A percentile compares a stretch with the other conserved stretches of the same genome.
These are phyloP conservation scores for Torymus tubicola DNA, from an alignment of 2,888 invertebrate species.

Conservation along the genomic window DNA sequence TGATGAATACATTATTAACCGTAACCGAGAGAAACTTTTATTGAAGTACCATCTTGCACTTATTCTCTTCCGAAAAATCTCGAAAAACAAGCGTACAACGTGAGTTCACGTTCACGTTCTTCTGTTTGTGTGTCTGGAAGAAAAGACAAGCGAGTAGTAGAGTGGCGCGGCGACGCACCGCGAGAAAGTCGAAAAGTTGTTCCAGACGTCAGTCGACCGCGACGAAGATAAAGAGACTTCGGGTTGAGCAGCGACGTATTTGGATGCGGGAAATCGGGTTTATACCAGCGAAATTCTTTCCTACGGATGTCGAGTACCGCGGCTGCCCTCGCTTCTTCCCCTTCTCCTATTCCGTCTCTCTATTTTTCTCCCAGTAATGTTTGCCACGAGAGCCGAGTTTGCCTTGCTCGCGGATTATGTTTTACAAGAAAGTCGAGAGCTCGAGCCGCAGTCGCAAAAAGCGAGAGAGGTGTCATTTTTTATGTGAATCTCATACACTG, in stretches of 20 bases:
- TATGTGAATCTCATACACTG: not conserved
- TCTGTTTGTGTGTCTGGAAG: not conserved
- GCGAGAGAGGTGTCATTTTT: constrained; percentile 39
- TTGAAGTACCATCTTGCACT: no score
- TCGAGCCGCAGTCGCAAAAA: not conserved
- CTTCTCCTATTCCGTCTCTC: not conserved
- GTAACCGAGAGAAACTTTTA: no score
- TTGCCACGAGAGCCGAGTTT: constrained; percentile 23
- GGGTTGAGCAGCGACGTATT: constrained; percentile 35
- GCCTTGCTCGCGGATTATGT: constrained; percentile 44
- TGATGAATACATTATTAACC: no score
- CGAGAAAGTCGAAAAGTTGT: constrained; percentile 42
- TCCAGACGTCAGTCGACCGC: constrained; percentile 43
- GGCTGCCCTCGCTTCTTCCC: not conserved
- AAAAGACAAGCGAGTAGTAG: constrained; percentile 16
- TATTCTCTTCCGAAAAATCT: no score
- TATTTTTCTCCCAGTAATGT: constrained; percentile 11
- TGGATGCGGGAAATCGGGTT: constrained; percentile 23
- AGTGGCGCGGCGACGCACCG: not conserved
- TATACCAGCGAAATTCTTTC: constrained; percentile 17
- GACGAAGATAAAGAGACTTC: constrained; percentile 48
- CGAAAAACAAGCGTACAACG: no score
- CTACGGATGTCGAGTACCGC: not conserved
- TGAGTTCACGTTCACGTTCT: not conserved
- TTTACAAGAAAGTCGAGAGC: constrained; percentile 38